phyloP scores from a whole-genome alignment of 1,140 invertebrate genomes.

The Hyles euphorbiae region DNA sequence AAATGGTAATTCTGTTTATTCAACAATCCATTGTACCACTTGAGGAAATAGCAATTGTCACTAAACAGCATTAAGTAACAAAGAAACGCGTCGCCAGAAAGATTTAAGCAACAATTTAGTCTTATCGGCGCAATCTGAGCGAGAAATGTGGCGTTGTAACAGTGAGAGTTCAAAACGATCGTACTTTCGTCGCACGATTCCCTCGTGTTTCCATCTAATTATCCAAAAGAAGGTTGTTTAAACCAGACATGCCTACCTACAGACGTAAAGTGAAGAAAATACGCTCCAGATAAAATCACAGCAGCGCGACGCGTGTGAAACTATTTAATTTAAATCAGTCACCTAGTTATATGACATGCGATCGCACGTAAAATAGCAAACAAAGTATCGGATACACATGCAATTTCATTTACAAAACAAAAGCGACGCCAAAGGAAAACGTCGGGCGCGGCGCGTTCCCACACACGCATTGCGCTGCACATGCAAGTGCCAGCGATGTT shows the following conservation, averaged over 20 bases:
- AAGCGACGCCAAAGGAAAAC: constrained; percentile 31
- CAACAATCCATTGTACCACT: constrained; percentile 53
- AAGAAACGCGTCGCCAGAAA: constrained; percentile 45
- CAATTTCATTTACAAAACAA: constrained; percentile 31
- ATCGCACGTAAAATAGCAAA: constrained; percentile 15
- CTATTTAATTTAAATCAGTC: constrained; percentile 12
- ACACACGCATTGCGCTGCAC: constrained; percentile 47
- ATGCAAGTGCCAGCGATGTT: constrained; percentile 45
- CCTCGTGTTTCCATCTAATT: constrained; percentile 37
- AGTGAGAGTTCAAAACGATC: constrained; percentile 39
- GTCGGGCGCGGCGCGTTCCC: constrained; percentile 51
- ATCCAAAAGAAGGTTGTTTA: constrained; percentile 33
- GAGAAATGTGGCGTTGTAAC: constrained; percentile 42
- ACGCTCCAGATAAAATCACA: constrained; percentile 17
- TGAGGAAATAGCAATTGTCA: constrained; percentile 44
- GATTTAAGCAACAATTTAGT: constrained; percentile 45
- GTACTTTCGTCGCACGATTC: constrained; percentile 36
- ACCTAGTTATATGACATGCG: constrained; percentile 8
- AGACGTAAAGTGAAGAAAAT: constrained; percentile 14
- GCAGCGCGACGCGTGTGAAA: constrained; percentile 20
- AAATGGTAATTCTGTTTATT: constrained; percentile 38
- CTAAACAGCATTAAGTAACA: constrained; percentile 46
- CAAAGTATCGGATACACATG: constrained; percentile 19
- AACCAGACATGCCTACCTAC: constrained; percentile 18
- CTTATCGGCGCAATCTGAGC: constrained; percentile 42